phyloP scores from a whole-genome alignment of 2,113 vertebrate species.

The Phylloscopus trochilus region DNA sequence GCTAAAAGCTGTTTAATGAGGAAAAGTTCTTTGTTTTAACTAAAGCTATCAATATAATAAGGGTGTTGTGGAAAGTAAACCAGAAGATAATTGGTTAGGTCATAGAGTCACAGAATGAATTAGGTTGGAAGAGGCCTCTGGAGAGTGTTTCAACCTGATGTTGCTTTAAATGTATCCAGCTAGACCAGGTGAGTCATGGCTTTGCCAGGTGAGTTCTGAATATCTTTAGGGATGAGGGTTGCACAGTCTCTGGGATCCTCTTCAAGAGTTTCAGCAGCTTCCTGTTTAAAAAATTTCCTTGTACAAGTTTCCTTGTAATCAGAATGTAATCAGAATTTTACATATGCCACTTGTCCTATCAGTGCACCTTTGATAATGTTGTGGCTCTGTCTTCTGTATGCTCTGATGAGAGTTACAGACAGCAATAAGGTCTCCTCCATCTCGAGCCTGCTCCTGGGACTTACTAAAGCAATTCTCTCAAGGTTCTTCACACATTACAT shows the following conservation, averaged over 20 bases:
- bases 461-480: not conserved
- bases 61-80: not conserved
- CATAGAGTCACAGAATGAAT: not conserved
- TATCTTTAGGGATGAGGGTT: not conserved
- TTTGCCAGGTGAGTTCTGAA: not conserved
- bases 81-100: not conserved
- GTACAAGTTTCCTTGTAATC: not conserved
- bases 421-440: not conserved
- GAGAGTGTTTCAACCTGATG: not conserved
- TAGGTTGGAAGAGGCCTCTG: not conserved
- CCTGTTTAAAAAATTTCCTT: not conserved
- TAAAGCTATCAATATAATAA: not conserved
- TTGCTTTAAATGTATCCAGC: not conserved
- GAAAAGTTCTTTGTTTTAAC: not conserved
- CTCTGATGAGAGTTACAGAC: not conserved
- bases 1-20: not conserved
- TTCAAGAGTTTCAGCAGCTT: not conserved
- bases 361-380: not conserved
- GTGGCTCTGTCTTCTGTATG: not conserved
- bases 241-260: not conserved
- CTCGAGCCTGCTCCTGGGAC: accelerated
- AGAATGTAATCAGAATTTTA: not conserved
- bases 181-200: not conserved
- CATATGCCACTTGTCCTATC: accelerated
- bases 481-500: accelerated